A percentile compares a stretch with the other conserved stretches of the same genome.
Evolutionary conservation across 2,888 invertebrate genomes (phyloP).

Genomic region (Gortyna flavago): DNA sequence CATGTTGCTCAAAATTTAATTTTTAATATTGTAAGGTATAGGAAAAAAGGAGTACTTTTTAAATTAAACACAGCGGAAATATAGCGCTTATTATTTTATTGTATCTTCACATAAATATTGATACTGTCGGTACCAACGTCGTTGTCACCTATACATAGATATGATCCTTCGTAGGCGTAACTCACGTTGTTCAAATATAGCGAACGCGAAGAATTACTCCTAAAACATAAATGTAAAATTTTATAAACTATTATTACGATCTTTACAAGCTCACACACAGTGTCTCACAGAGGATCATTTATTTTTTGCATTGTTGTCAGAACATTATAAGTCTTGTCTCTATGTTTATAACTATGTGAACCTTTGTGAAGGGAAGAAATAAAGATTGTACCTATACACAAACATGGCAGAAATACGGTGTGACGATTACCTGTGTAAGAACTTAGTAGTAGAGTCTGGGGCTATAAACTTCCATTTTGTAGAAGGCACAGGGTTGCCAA

Average conservation of each 20-base stretch:
- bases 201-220: constrained; percentile 63
- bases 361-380: neutral
- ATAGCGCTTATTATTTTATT: constrained; percentile 36
- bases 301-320: neutral
- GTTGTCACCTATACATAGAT: constrained; percentile 80
- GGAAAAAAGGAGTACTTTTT: neutral
- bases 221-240: constrained; percentile 48
- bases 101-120: constrained; percentile 70
- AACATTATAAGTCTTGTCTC: neutral
- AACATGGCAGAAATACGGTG: neutral
- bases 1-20: too few relatives aligned
- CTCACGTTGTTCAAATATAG: constrained; percentile 71
- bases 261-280: neutral
- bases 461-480: constrained; percentile 79
- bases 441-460: constrained; percentile 65
- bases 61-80: constrained; percentile 10
- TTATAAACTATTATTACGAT: neutral
- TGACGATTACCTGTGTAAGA: constrained; percentile 68
- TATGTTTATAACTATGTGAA: neutral
- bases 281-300: neutral
- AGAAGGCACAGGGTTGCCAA: constrained; percentile 77
- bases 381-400: neutral
- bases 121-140: constrained; percentile 74
- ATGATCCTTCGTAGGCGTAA: constrained; percentile 75
- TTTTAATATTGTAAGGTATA: neutral